phyloP scores from a whole-genome alignment of 2,797 vertebrate species.

The Remorina albescens region DNA sequence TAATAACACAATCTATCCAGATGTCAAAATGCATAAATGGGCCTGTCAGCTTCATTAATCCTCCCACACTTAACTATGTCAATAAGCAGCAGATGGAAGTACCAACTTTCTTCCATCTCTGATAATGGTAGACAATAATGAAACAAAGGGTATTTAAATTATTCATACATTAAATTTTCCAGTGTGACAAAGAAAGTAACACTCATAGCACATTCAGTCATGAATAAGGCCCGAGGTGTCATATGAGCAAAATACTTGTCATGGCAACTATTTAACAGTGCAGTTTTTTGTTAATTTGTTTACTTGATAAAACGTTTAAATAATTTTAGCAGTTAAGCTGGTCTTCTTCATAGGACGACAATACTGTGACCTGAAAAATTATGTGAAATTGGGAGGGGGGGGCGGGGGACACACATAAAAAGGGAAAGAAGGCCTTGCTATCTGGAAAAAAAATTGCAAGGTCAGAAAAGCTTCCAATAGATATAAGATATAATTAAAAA shows the following conservation, averaged over 20 bases:
- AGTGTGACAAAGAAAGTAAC: background rate
- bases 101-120: constrained; percentile 3
- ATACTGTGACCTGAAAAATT: background rate
- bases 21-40: constrained; percentile 21
- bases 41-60: constrained; percentile 25
- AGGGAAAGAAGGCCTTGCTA: too few species aligned
- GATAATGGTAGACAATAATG: background rate
- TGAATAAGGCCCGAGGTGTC: background rate
- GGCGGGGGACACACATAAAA: too few species aligned
- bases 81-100: constrained; percentile 19
- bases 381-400: too few species aligned
- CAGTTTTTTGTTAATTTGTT: background rate
- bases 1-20: background rate
- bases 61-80: constrained; percentile 4
- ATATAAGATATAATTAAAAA: too few species aligned
- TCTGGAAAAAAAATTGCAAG: too few species aligned
- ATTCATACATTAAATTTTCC: constrained; percentile 8
- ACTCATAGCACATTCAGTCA: background rate
- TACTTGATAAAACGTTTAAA: background rate
- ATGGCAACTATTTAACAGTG: background rate
- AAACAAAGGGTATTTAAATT: constrained; percentile 12
- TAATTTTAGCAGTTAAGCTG: background rate
- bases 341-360: background rate
- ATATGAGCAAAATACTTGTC: background rate
- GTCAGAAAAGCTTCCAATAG: too few species aligned